Evolutionary conservation across 1,140 invertebrate genomes (phyloP), one percentile per base, ranked within the genome.

Genomic region (Latrodectus geometricus): DNA sequence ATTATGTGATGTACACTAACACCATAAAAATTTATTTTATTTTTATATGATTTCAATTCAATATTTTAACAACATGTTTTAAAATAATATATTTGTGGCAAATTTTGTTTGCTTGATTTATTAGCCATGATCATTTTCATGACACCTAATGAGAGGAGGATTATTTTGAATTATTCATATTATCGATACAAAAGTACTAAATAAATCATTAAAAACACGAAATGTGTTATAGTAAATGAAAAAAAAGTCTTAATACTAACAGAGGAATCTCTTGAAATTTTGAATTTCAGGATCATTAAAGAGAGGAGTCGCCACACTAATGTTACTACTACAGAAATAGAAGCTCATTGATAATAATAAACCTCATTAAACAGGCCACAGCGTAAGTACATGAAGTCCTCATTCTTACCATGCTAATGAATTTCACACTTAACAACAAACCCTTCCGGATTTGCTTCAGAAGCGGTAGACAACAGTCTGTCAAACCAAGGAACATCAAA

Each of bases 361-460:
- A 14, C 11, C 21, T 20, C 8, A 56, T 52, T 73, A 14, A 23
- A 48, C 35, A 14, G 35, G 72, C 48, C 23, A 50, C 72, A 17
- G 72, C n/a, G 9, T 23, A n/a, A 17, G 15, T 8, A 56, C 17
- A 23, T 15, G 20, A 21, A 61, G 74, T 56, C 54, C 52, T 52
- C 4, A 23, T 17, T 61, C 17, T 61, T 61, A 20, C 50, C 50
- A 52, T 20, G 74, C 52, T 76, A 76, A 76, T 76, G 74, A 76
- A 76, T 56, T 76, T 76, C 74, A 35, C 74, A 76, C 74, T 76
- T 52, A 49, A 50, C 72, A 76, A 76, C 74, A 76, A 52, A 76
- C 20, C 15, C 74, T 76, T 12, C 35, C 17, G 72, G n/a, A 61
- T 17, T 61, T 11, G 17, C 54, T 61, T 61, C 17, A 61, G 54